Percentiles rank a stretch among this genome's conserved stretches.
Evolutionary conservation across 2,797 vertebrate species (phyloP).

Genomic region (Acrocephalus scirpaceus): DNA sequence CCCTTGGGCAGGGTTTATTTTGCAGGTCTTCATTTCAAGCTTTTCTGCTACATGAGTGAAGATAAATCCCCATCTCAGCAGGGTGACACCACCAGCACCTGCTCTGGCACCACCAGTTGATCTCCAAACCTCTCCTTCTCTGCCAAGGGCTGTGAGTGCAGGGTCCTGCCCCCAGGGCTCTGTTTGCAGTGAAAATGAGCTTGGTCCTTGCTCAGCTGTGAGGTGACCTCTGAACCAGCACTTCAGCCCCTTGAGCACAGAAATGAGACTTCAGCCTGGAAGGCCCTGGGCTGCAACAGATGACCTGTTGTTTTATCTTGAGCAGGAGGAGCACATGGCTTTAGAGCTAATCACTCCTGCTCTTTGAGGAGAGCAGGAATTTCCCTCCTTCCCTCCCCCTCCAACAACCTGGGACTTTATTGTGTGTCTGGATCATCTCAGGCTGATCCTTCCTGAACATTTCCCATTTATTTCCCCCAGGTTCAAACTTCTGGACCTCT

Average conservation of each 20-base stretch:
- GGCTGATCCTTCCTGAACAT: slow-evolving; percentile 10
- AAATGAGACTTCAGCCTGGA: slow-evolving; percentile 51
- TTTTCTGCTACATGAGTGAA: background rate
- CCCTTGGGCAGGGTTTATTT: background rate
- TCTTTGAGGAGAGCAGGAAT: slow-evolving; percentile 44
- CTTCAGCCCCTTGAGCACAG: slow-evolving; percentile 33
- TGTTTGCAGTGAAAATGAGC: slow-evolving; percentile 44
- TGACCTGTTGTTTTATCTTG: slow-evolving; percentile 60
- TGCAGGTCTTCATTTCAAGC: background rate
- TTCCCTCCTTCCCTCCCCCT: background rate
- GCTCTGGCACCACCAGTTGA: background rate
- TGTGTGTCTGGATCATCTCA: slow-evolving; percentile 59
- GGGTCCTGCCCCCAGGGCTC: background rate
- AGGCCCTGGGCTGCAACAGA: slow-evolving; percentile 31
- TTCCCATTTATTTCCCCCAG: background rate
- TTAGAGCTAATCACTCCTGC: slow-evolving; percentile 55
- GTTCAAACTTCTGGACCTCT: background rate
- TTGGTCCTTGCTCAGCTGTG: background rate
- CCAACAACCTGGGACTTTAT: slow-evolving; percentile 49
- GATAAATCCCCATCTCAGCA: background rate
- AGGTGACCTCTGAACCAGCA: slow-evolving; percentile 41
- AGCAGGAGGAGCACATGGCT: slow-evolving; percentile 56
- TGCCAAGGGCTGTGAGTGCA: background rate
- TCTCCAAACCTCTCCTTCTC: background rate
- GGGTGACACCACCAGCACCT: background rate